Base-by-base conservation (phyloP, 2,888 invertebrate genomes). In the Xestia sexstrigata region DNA sequence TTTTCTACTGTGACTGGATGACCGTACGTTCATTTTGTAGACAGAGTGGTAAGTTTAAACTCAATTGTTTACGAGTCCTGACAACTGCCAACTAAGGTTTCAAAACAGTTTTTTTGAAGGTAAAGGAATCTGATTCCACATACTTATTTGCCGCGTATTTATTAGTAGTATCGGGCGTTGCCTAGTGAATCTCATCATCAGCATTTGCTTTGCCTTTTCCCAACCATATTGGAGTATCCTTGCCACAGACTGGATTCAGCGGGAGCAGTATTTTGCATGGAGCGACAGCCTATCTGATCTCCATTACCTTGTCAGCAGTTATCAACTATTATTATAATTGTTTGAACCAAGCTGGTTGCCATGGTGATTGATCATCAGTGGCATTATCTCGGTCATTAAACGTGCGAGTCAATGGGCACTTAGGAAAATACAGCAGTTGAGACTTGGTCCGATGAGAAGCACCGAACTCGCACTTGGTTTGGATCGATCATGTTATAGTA, bases 31-130 rank as follows among this genome's bases (percentile, higher is more conserved):
- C 23, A 52, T 69, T 70, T 75, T 39, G 47, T 68, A 2, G 47
- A 45, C 35, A 39, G 23, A 71, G 79, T 69, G 30, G 47, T 45
- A 66, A 74, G 67, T 84, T 76, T 62, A 78, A 81, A 78, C 60
- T 76, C 66, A 70, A 76, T 83, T 78, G 73, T 83, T 75, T 55
- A 74, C 20, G 49, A 66, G 60, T 42, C 23, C 47, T 23, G 42
- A 42, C 35, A 68, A 47, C 11, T 45, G 20, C 15, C 5, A n/a
- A 1, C 7, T 60, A 42, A 68, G 47, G 58, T 58, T 47, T 55
- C 1, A 17, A 15, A 5, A 20, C 17, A 35, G 35, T 20, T 20
- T 62, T n/a, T n/a, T 63, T n/a, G 23, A 39, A n/a, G 30, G 60
- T 30, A 30, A 60, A 30, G 17, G 30, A 30, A 60, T 60, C 17